A percentile compares a stretch with the other conserved stretches of the same genome.
Evolutionary conservation across 2,113 vertebrate species (phyloP).

Genomic region (Rhinogobius similis): DNA sequence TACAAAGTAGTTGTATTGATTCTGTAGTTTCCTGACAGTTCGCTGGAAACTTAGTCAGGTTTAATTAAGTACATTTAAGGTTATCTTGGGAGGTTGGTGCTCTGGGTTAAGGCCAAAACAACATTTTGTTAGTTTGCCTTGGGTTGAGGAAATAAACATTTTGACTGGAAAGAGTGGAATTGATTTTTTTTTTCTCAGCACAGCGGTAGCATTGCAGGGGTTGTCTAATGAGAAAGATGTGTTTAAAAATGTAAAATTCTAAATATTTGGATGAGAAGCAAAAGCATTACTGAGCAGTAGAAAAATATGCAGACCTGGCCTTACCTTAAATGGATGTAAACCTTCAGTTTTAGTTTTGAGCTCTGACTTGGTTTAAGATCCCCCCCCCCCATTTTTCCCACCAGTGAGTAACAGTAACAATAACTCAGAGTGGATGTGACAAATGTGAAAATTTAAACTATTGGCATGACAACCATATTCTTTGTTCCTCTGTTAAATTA

Average conservation of each 20-base stretch:
- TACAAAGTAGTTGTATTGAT: not conserved
- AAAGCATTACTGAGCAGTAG: not conserved
- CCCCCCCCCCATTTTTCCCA: no score
- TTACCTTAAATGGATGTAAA: not conserved
- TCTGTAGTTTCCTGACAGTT: not conserved
- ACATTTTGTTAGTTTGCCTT: no score
- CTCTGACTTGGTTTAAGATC: not conserved
- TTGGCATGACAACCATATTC: no score
- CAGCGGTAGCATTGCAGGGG: not conserved
- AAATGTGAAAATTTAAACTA: no score
- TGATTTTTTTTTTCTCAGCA: not conserved
- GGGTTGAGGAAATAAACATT: not conserved
- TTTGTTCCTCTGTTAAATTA: no score
- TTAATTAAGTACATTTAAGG: not conserved
- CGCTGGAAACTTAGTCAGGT: not conserved
- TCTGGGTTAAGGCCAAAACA: not conserved
- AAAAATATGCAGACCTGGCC: not conserved
- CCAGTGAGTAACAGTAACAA: no score
- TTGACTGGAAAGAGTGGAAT: conserved; percentile 1
- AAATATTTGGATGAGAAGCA: not conserved
- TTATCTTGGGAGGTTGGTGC: not conserved
- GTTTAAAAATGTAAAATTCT: not conserved
- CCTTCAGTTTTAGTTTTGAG: not conserved
- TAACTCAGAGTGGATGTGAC: no score
- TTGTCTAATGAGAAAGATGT: not conserved